Conservation (phyloP, 2,113 vertebrate genomes). For the Paracanthobrama guichenoti region DNA sequence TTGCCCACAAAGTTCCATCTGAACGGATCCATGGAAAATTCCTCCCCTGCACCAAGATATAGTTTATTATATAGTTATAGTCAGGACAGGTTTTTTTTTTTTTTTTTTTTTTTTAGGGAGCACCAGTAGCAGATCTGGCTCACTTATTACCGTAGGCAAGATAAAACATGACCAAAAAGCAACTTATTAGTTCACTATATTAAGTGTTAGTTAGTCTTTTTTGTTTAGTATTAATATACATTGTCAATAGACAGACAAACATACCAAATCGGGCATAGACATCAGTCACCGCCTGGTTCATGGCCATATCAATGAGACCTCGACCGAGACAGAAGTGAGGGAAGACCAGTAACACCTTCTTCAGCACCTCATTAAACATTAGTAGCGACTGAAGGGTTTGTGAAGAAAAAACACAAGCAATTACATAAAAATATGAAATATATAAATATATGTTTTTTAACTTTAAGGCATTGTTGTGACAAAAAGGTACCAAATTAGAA, state of each 20-base stretch:
- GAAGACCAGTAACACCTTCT: conserved; percentile 86
- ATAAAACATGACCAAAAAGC: too few species aligned
- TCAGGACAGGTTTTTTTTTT: not conserved
- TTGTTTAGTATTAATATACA: not conserved
- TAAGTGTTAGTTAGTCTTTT: not conserved
- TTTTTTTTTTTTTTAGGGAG: not conserved
- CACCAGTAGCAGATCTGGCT: not conserved
- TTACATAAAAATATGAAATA: not conserved
- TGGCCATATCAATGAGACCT: conserved; percentile 92
- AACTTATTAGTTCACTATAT: not conserved
- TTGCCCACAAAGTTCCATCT: conserved; percentile 92
- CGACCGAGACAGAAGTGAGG: conserved; percentile 98
- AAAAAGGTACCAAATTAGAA: not conserved
- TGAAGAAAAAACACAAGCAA: conserved; percentile 2
- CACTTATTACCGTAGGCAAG: not conserved
- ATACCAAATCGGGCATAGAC: conserved; percentile 94
- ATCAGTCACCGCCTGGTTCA: conserved; percentile 94
- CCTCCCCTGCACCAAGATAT: conserved; percentile 80
- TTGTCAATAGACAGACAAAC: conserved; percentile 40
- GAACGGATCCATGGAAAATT: conserved; percentile 81
- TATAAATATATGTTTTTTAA: not conserved
- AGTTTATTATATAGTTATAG: not conserved
- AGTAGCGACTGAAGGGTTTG: conserved; percentile 78
- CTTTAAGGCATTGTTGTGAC: not conserved
- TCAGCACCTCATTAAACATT: conserved; percentile 85